These are phyloP conservation scores for Engystomops pustulosus DNA, from an alignment of 2,113 vertebrate species.

Conservation along the genomic window DNA sequence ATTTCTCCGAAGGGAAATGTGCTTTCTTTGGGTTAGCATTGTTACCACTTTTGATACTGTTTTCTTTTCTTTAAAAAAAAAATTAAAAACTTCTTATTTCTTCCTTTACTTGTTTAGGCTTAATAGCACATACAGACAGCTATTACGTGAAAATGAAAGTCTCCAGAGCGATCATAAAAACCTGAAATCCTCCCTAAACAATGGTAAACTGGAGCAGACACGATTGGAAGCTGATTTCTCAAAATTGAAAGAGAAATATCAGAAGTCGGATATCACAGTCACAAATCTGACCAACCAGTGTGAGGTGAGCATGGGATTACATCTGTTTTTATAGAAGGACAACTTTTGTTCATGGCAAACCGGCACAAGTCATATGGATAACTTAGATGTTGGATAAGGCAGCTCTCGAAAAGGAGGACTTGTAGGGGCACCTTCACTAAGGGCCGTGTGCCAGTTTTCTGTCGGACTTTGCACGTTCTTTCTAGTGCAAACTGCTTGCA, in stretches of 20 bases:
- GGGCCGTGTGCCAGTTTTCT: too few species aligned
- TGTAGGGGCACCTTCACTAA: too few species aligned
- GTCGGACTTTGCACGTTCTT: too few species aligned
- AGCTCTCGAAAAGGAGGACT: too few species aligned
- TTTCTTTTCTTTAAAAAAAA: too few species aligned
- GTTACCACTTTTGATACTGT: too few species aligned
- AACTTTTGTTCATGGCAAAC: not conserved
- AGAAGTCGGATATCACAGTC: slow-evolving; percentile 95
- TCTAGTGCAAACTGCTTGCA: too few species aligned
- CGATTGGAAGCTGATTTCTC: slow-evolving; percentile 95
- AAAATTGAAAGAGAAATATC: slow-evolving; percentile 92
- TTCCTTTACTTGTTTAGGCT: slow-evolving; percentile 73
- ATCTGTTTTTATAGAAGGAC: not conserved
- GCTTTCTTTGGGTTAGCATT: too few species aligned
- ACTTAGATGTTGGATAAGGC: too few species aligned
- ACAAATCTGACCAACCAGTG: slow-evolving; percentile 97
- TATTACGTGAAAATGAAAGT: slow-evolving; percentile 89
- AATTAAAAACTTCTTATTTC: not conserved
- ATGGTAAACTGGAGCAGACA: slow-evolving; percentile 92
- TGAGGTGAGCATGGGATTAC: slow-evolving; percentile 76
- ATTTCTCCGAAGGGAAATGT: too few species aligned
- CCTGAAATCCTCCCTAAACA: slow-evolving; percentile 88
- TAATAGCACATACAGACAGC: slow-evolving; percentile 81
- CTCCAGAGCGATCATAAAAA: slow-evolving; percentile 94
- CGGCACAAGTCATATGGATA: too few species aligned